Base-by-base conservation (phyloP, 2,888 invertebrate species). In the Hirtodrosophila alboralis region DNA sequence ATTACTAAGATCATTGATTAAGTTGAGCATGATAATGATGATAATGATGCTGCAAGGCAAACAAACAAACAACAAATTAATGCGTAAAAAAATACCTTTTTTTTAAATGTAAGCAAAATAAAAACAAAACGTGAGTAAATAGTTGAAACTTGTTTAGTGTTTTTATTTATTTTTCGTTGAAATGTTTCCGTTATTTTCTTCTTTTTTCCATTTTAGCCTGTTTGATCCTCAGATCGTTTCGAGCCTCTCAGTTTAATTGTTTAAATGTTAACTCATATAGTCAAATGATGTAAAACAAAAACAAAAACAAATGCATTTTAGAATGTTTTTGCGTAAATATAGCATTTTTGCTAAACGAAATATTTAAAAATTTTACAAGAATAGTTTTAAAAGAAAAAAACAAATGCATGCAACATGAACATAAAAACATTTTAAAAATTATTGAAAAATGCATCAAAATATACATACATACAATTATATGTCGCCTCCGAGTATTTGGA, bases 1-100 rank as follows among this genome's bases (percentile, higher is more conserved):
- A 61, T 78, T 78, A 80, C 77, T 78, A 84, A 77, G 81, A 84
- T 84, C 80, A 80, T 83, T 84, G 58, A 73, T 73, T 84, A 80
- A 66, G 77, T 80, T 78, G 65, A 75, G 75, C 64, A 75, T 76
- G 44, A 69, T 69, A 56, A 53, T 47, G 53, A 48, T 47, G 36
- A 47, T 28, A 41, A 68, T 61, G 48, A 76, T 61, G 71, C 72
- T 54, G 64, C 53, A 63, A 67, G 38, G 63, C 75, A 70, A 68
- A 67, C 53, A 70, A 68, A 67, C 53, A 63, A 74, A 61, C 66
- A 67, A 76, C 58, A 67, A 83, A 80, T 70, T 65, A 75, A 58
- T 81, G 65, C 71, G 53, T 79, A 81, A 77, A 65, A 51, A 61
- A 38, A 54, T 44, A 62, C 33, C 62, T 53, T 69, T 80, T 72